A percentile compares a stretch with the other conserved stretches of the same genome.
These are phyloP conservation scores for Nudaria mundana DNA, from an alignment of 2,888 invertebrate genomes.

Conservation along the genomic window DNA sequence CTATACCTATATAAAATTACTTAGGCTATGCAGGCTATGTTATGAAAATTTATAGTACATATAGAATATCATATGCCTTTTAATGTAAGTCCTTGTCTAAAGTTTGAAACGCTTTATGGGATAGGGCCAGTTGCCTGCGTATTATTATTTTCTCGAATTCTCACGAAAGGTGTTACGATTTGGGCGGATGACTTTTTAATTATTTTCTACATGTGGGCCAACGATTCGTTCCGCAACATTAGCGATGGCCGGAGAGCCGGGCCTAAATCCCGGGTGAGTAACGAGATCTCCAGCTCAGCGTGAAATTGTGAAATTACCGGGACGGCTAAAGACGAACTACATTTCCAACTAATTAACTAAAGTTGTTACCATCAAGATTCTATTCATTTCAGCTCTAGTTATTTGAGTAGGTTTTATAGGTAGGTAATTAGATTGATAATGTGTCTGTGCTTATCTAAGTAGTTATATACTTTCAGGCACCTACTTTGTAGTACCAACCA, in stretches of 20 bases:
- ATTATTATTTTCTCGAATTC: constrained; percentile 43
- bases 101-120: no score
- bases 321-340: constrained; percentile 45
- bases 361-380: constrained; percentile 4
- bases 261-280: constrained; percentile 61
- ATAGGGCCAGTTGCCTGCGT: constrained; percentile 56
- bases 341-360: constrained; percentile 32
- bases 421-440: not conserved
- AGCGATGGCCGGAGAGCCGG: constrained; percentile 58
- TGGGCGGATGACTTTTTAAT: constrained; percentile 65
- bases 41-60: no score
- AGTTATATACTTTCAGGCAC: no score
- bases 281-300: constrained; percentile 72
- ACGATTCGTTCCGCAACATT: constrained; percentile 72
- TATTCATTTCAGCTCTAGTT: not conserved
- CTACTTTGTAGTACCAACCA: no score
- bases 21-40: no score
- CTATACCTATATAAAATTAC: no score
- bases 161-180: constrained; percentile 53
- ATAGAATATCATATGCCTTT: no score
- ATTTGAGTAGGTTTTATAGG: not conserved
- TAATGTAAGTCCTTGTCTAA: no score
- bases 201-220: constrained; percentile 70
- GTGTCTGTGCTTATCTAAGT: no score
- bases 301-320: constrained; percentile 77